These are phyloP conservation scores for Sinocyclocheilus rhinocerous DNA, from an alignment of 2,113 vertebrate species.

Conservation along the genomic window DNA sequence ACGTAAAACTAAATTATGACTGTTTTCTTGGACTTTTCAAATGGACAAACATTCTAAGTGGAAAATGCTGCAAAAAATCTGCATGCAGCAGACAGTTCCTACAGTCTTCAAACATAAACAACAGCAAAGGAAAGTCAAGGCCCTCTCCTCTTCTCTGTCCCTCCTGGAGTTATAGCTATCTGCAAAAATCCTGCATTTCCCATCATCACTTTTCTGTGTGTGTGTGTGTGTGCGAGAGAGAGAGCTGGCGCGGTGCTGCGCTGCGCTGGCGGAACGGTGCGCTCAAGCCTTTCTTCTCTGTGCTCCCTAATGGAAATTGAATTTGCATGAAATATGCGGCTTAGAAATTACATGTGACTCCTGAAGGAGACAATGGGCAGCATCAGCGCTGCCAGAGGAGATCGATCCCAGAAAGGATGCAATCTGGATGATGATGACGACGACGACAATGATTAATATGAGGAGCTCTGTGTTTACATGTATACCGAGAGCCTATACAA, in stretches of 20 bases:
- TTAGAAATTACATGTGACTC: conserved; percentile 78
- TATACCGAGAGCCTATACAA: conserved; percentile 5
- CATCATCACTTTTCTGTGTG: conserved; percentile 49
- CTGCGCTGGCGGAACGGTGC: conserved; percentile 48
- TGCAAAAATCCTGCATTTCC: conserved; percentile 36
- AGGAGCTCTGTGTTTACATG: conserved; percentile 64
- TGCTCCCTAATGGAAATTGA: conserved; percentile 77
- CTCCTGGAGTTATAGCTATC: conserved; percentile 37
- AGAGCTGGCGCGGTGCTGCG: conserved; percentile 44
- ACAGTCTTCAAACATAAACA: background rate
- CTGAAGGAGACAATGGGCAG: conserved; percentile 74
- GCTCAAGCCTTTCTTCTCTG: conserved; percentile 40
- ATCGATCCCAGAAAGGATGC: conserved; percentile 67
- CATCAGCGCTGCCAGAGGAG: conserved; percentile 70
- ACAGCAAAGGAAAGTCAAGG: conserved; percentile 2
- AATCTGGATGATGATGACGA: conserved; percentile 72
- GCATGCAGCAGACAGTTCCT: conserved; percentile 6
- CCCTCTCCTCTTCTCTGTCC: conserved; percentile 37
- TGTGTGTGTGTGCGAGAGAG: background rate
- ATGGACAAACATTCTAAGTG: background rate
- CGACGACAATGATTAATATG: conserved; percentile 71
- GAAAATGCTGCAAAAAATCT: background rate
- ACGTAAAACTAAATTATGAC: background rate
- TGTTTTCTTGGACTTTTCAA: background rate
- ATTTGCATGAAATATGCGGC: conserved; percentile 82